Evolutionary conservation across 1,140 invertebrate genomes (phyloP), one percentile per base, ranked within the genome.

Genomic region (Trypoxylus dichotomus): DNA sequence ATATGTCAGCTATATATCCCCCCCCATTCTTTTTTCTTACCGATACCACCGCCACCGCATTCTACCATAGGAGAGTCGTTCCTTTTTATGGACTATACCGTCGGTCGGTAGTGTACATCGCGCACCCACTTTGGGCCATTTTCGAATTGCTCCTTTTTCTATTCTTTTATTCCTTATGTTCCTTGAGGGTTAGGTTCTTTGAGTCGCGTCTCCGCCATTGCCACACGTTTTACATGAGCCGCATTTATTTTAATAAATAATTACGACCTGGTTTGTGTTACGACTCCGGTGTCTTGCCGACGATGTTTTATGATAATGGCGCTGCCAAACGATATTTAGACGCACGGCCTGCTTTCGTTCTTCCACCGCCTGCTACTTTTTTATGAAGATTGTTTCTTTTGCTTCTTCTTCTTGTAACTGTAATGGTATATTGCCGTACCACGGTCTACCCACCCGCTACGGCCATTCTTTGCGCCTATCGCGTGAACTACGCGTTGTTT

Each of bases 241-340:
- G 60, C 60, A 29, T 68, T 68, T 68, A 68, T 68, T 68, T 68
- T 68, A 68, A 68, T 68, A 68, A 68, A 68, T 68, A 68, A 68
- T 68, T 68, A 68, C 60, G 24, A 29, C 24, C 60, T 68, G 60
- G 60, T 68, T 68, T 68, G 60, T 68, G 24, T 68, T 68, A 68
- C 47, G 47, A 54, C 15, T 54, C 60, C 27, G 15, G 60, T 6
- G 60, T 21, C 27, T 13, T 29, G 60, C 21, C 60, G 60, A 68
- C 60, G 21, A 68, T 68, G 60, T 68, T 68, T 68, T 68, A 68
- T 68, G 60, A 68, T 68, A 68, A 68, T 68, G 60, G 60, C 21
- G n/a, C 60, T 68, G 60, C 60, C 60, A 68, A 68, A 68, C 24
- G 60, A 68, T 68, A 68, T 68, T 68, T 68, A 68, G 60, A 29